These are phyloP conservation scores for Butorides virescens DNA, from an alignment of 2,113 vertebrate genomes.

Conservation along the genomic window DNA sequence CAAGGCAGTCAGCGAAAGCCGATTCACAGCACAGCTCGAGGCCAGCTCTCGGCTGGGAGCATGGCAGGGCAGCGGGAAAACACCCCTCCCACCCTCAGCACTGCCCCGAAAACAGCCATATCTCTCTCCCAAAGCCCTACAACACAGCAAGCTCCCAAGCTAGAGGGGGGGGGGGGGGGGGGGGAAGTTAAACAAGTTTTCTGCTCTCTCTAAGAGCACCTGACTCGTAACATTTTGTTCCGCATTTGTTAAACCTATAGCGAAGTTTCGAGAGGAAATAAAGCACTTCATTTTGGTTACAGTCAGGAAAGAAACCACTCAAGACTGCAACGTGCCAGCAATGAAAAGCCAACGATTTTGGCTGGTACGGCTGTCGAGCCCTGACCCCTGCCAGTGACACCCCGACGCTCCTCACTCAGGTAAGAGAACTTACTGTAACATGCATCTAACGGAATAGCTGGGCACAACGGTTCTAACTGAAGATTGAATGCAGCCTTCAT, in stretches of 20 bases:
- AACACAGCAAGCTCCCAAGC: background rate
- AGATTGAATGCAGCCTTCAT: constrained; percentile 52
- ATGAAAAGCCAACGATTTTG: background rate
- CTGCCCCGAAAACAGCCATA: background rate
- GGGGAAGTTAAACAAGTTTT: background rate
- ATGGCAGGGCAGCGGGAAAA: background rate
- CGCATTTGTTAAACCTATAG: background rate
- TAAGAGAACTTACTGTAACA: constrained; percentile 53
- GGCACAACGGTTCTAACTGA: constrained; percentile 49
- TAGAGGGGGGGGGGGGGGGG: no score
- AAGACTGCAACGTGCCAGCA: background rate
- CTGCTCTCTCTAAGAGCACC: background rate
- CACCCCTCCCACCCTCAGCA: background rate
- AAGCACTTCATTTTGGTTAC: background rate
- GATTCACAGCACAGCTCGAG: background rate
- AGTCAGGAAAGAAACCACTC: background rate
- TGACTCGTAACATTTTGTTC: background rate
- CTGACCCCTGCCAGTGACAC: background rate
- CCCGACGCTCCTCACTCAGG: constrained; percentile 35
- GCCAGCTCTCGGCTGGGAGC: background rate
- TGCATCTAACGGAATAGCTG: constrained; percentile 50
- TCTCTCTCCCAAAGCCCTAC: background rate
- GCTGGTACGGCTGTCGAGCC: background rate
- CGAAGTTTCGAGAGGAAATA: background rate
- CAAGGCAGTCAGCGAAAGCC: background rate